Evolutionary conservation across 1,140 invertebrate species (phyloP).

Genomic region (Papilio aristodemus): DNA sequence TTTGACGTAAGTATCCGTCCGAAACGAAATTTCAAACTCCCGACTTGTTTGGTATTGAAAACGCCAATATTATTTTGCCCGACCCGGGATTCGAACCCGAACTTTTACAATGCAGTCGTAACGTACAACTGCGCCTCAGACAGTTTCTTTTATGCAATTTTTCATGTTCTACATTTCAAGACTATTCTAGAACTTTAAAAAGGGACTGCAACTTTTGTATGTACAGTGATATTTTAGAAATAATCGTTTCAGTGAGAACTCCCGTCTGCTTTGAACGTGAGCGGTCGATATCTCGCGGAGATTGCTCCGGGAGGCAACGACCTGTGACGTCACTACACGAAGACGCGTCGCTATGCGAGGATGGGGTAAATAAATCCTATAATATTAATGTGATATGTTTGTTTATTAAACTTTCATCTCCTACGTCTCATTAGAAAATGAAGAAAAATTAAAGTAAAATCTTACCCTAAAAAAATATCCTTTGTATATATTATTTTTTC

Average conservation of each 20-base stretch:
- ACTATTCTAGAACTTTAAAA: not conserved
- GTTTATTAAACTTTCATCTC: not conserved
- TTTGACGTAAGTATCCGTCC: too few relatives aligned
- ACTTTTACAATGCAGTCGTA: too few relatives aligned
- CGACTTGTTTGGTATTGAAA: too few relatives aligned
- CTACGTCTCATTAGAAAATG: not conserved
- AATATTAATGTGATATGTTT: not conserved
- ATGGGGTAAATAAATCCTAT: not conserved
- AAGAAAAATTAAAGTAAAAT: too few relatives aligned
- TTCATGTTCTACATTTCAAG: too few relatives aligned
- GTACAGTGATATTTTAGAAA: not conserved
- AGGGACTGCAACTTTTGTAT: not conserved
- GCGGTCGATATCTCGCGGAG: constrained; percentile 18
- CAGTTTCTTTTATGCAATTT: too few relatives aligned
- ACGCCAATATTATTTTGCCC: too few relatives aligned
- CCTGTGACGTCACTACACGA: constrained; percentile 21
- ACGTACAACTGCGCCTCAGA: too few relatives aligned
- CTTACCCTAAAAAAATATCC: too few relatives aligned
- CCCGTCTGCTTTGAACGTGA: not conserved
- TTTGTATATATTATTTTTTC: too few relatives aligned
- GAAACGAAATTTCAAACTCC: too few relatives aligned
- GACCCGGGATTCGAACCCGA: too few relatives aligned
- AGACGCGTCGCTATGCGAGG: not conserved
- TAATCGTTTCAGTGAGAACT: not conserved
- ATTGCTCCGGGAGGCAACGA: constrained; percentile 3